A percentile compares a stretch with the other conserved stretches of the same genome.
These are phyloP conservation scores for Caenorhabditis brenneri DNA, from an alignment of 1,140 invertebrate species.

Conservation along the genomic window DNA sequence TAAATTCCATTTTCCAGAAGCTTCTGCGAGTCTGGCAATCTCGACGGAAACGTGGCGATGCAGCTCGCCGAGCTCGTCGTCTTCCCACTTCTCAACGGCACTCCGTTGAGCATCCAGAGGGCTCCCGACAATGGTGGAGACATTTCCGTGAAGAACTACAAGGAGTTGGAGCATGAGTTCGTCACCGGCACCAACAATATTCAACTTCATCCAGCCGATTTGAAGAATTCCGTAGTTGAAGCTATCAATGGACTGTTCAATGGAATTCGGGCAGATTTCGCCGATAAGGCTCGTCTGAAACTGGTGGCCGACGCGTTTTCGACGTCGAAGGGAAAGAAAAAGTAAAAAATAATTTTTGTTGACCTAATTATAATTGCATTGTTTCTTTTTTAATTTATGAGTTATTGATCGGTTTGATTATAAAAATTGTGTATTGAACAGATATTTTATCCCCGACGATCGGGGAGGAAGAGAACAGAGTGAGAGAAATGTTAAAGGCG, in stretches of 20 bases:
- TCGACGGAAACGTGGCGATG: slow-evolving; percentile 82
- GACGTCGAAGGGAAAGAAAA: slow-evolving; percentile 54
- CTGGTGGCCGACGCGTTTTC: slow-evolving; percentile 54
- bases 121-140: slow-evolving; percentile 66
- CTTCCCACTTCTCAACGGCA: slow-evolving; percentile 58
- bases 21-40: slow-evolving; percentile 95
- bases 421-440: too few species aligned
- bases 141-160: slow-evolving; percentile 52
- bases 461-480: too few species aligned
- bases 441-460: too few species aligned
- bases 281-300: slow-evolving; percentile 46
- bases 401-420: too few species aligned
- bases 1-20: slow-evolving; percentile 74
- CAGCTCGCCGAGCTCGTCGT: slow-evolving; percentile 59
- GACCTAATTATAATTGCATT: background rate
- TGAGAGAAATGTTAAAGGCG: too few species aligned
- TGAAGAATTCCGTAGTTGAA: slow-evolving; percentile 59
- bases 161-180: slow-evolving; percentile 60
- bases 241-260: slow-evolving; percentile 55
- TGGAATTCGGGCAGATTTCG: slow-evolving; percentile 48
- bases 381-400: too few species aligned
- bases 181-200: slow-evolving; percentile 39
- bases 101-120: slow-evolving; percentile 59
- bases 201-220: slow-evolving; percentile 63
- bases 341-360: slow-evolving; percentile 26